Evolutionary conservation across 2,888 invertebrate genomes (phyloP), one percentile per base, ranked within the genome.

Genomic region (Nasonovia ribisnigri): DNA sequence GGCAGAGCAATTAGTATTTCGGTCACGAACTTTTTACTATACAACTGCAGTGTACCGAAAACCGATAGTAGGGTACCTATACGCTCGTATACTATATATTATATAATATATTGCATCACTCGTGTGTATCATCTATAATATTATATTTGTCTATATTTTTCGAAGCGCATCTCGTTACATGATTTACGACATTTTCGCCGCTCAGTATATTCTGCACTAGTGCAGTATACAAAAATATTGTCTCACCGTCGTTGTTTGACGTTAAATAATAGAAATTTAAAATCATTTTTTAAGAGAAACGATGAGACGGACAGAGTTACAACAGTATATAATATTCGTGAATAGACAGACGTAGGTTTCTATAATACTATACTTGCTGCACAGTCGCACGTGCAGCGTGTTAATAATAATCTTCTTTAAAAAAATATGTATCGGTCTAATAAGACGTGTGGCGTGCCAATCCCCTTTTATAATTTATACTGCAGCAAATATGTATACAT

Each of bases 1-100:
- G 87, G 86, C 48, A 54, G 16, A 77, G 77, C 84, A 89, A 93
- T 93, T 93, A 93, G 93, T 93, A 93, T 93, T 93, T 93, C 60
- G 84, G 93, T 93, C 93, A 93, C 93, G 93, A 90, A 86, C 48
- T 60, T 48, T 90, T 54, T 42, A 36, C 54, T 90, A 46, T 43
- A 24, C 87, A 54, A 77, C n/a, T 43, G 48, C 48, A 6, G 54
- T 57, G 36, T 29, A 26, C 92, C 88, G 89, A 93, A 93, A 90
- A 90, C 90, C 60, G 60, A 93, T 93, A 86, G 54, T 60, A 36
- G 16, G n/a, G 29, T 46, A 77, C 86, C 46, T 86, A 86, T 86
- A 86, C 29, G 11, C 16, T 26, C n/a, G 84, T 86, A n/a, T 77
- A 67, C n/a, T n/a, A 67, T 36, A 67, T 67, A 67, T 67, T 67